phyloP scores from a whole-genome alignment of 2,113 vertebrate genomes.

The Pipra filicauda region DNA sequence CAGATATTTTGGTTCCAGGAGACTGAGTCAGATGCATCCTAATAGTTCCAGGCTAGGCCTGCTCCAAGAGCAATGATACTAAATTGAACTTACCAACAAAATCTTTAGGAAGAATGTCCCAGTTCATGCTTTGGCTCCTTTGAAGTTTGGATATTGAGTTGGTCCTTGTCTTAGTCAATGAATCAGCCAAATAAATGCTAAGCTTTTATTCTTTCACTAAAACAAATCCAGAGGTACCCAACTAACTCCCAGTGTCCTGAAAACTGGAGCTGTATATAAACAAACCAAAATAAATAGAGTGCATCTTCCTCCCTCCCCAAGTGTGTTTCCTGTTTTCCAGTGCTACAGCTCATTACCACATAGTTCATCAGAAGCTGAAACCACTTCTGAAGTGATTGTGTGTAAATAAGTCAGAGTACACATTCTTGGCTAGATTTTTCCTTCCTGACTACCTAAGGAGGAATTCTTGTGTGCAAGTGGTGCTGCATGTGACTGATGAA shows the following conservation, averaged over 20 bases:
- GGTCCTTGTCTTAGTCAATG: neutral
- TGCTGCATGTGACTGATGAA: neutral
- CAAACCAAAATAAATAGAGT: neutral
- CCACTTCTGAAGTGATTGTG: neutral
- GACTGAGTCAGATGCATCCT: neutral
- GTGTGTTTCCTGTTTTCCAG: constrained; percentile 22
- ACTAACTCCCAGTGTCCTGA: neutral
- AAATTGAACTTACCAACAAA: neutral
- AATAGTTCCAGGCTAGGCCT: neutral
- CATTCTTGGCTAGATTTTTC: constrained; percentile 24
- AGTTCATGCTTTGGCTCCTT: neutral
- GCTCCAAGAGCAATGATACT: neutral
- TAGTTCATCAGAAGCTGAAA: neutral
- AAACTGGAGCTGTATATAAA: neutral
- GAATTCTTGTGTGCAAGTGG: neutral
- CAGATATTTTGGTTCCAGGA: neutral
- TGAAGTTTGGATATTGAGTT: neutral
- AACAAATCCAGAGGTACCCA: neutral
- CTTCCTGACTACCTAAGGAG: neutral
- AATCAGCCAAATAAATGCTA: neutral
- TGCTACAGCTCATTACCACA: neutral
- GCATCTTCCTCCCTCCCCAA: neutral
- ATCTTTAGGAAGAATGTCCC: neutral
- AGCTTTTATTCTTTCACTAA: neutral
- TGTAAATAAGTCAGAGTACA: neutral